Evolutionary conservation across 2,797 vertebrate species (phyloP).

Genomic region (Tamandua tetradactyla): DNA sequence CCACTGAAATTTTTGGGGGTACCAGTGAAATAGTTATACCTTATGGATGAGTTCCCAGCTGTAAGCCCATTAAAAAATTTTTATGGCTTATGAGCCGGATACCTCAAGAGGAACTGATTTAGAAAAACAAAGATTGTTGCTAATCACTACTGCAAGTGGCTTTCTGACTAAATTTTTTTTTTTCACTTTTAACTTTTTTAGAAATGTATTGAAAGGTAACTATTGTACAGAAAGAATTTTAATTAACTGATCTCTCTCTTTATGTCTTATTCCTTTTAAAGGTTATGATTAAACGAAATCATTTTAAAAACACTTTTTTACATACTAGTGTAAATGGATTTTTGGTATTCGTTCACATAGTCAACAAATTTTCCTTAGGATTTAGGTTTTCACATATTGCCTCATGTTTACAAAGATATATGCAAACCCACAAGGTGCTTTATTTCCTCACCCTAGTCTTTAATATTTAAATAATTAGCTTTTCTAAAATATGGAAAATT

Average conservation of each 20-base stretch:
- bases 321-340: conserved; percentile 19
- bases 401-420: conserved; percentile 37
- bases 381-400: neutral
- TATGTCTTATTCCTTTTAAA: conserved; percentile 33
- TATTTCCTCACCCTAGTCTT: conserved; percentile 65
- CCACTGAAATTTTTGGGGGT: neutral
- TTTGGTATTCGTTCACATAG: neutral
- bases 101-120: conserved; percentile 54
- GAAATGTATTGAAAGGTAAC: conserved; percentile 45
- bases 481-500: conserved; percentile 83
- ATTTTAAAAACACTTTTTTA: neutral
- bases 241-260: conserved; percentile 22
- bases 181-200: conserved; percentile 11
- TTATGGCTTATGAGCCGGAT: conserved; percentile 54
- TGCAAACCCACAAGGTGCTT: conserved; percentile 35
- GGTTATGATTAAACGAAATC: conserved; percentile 8
- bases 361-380: conserved; percentile 12
- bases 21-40: neutral
- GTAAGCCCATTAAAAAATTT: conserved; percentile 65
- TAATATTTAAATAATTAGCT: conserved; percentile 74
- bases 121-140: conserved; percentile 61
- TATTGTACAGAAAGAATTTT: conserved; percentile 15
- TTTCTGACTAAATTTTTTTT: conserved; percentile 73
- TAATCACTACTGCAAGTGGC: conserved; percentile 44
- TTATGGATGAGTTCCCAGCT: conserved; percentile 59